Percentiles rank a stretch among this genome's conserved stretches.
phyloP scores from a whole-genome alignment of 2,888 invertebrate genomes.

The Odontomyia ornata region DNA sequence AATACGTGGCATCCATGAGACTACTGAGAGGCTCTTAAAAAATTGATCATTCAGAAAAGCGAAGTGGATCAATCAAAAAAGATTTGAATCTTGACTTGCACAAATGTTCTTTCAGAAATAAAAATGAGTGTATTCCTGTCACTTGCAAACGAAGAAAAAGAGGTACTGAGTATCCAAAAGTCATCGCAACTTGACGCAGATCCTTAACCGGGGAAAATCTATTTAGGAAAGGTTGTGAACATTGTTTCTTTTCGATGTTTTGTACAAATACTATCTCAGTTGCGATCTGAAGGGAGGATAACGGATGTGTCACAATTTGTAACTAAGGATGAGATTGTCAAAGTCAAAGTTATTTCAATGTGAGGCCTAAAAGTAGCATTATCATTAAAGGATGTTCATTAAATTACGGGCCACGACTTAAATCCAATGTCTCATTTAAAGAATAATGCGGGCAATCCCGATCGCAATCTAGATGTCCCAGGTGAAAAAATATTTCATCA shows the following conservation, averaged over 20 bases:
- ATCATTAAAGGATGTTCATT: slow-evolving; percentile 98
- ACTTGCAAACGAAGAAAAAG: background rate
- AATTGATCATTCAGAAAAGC: slow-evolving; percentile 47
- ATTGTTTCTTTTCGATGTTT: slow-evolving; percentile 99
- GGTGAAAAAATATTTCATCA: slow-evolving; percentile 70
- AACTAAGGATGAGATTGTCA: slow-evolving; percentile 85
- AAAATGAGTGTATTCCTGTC: background rate
- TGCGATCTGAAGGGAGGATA: slow-evolving; percentile 91
- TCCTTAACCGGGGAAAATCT: slow-evolving; percentile 85
- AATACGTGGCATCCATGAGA: too few relatives aligned
- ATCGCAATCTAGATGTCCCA: slow-evolving; percentile 94
- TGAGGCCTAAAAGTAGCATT: slow-evolving; percentile 95
- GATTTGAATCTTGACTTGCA: too few relatives aligned
- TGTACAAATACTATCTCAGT: slow-evolving; percentile 93
- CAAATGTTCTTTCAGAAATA: too few relatives aligned
- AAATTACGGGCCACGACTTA: slow-evolving; percentile 91
- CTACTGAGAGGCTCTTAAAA: too few relatives aligned
- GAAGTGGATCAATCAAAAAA: background rate
- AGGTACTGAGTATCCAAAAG: slow-evolving; percentile 31
- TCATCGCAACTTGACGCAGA: slow-evolving; percentile 71
- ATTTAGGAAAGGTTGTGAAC: slow-evolving; percentile 92
- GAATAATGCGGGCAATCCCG: slow-evolving; percentile 66
- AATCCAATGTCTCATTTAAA: slow-evolving; percentile 83
- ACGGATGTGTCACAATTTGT: slow-evolving; percentile 95
- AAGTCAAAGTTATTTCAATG: slow-evolving; percentile 90